These are phyloP conservation scores for Aphyosemion australe DNA, from an alignment of 2,113 vertebrate genomes.

Conservation along the genomic window DNA sequence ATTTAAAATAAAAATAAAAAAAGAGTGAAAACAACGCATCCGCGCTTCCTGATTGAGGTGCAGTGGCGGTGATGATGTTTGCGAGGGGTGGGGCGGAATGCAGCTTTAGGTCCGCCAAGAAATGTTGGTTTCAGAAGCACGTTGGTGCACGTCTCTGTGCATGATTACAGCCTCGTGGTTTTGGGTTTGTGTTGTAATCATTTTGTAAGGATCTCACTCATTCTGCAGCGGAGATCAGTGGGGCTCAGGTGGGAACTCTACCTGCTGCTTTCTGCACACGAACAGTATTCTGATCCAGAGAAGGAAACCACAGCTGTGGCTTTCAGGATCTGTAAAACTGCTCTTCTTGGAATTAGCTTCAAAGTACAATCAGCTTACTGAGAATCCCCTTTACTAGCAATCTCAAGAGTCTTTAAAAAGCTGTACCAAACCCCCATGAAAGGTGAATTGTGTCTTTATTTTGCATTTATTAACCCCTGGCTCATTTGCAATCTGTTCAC, in stretches of 20 bases:
- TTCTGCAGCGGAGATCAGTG: background rate
- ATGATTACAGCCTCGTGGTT: slow-evolving; percentile 9
- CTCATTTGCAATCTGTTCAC: too few relatives aligned
- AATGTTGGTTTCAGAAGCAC: slow-evolving; percentile 55
- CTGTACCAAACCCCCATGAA: too few relatives aligned
- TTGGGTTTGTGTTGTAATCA: background rate
- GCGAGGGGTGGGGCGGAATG: slow-evolving; percentile 77
- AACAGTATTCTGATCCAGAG: background rate
- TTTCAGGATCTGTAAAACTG: background rate
- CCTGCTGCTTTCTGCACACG: too few relatives aligned
- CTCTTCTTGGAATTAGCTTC: background rate
- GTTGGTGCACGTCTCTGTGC: slow-evolving; percentile 57
- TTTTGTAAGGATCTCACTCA: background rate
- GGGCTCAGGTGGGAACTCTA: too few relatives aligned
- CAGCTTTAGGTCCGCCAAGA: slow-evolving; percentile 41
- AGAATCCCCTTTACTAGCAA: background rate
- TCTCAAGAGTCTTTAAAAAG: too few relatives aligned
- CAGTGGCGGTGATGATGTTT: slow-evolving; percentile 62
- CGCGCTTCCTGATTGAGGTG: slow-evolving; percentile 78
- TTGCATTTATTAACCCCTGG: too few relatives aligned
- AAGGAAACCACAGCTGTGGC: background rate
- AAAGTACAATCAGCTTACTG: background rate
- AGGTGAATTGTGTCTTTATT: too few relatives aligned
- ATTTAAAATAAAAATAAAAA: background rate
- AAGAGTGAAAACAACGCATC: slow-evolving; percentile 29